Base-by-base conservation (phyloP, 2,888 invertebrate species). In the Thysanoteuthis rhombus region DNA sequence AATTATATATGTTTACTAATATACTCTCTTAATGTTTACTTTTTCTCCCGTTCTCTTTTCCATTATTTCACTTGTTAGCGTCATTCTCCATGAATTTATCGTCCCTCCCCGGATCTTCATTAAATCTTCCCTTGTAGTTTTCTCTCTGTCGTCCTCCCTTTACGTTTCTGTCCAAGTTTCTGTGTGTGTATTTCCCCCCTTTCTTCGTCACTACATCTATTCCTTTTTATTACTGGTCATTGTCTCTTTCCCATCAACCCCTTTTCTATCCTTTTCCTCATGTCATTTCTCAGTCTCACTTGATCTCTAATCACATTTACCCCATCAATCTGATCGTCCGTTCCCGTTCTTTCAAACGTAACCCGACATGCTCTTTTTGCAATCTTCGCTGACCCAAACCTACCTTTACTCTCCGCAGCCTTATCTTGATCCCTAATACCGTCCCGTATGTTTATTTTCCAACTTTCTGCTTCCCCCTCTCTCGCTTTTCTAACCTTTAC, bases 311-410 rank as follows among this genome's bases (percentile, higher is more conserved):
- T 36, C 75, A n/a, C 75, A 75, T 75, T 75, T 36, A 75, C n/a
- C 75, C 75, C 75, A 75, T 75, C 75, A 75, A 75, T 75, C 75
- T 75, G 75, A n/a, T 75, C n/a, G n/a, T 36, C 36, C 75, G n/a
- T 75, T n/a, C 36, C 75, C 19, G 75, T 75, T 36, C 75, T 75
- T 75, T 75, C 75, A 75, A 75, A 75, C 36, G n/a, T 75, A 75
- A 75, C 75, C 75, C 75, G n/a, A 75, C 75, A 75, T 75, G 75
- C n/a, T 75, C 75, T n/a, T 75, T 75, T 75, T 75, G 75, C 75
- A 75, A 75, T 75, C 75, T 75, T n/a, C 75, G 75, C 75, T 75
- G 75, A 75, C 75, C 75, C 75, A 36, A 19, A 75, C 75, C 75
- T 75, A 75, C n/a, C 75, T 75, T 75, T 75, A 75, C n/a, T 75